Conservation (phyloP, 2,888 invertebrate genomes). For the Trileptium ribeirensis region DNA sequence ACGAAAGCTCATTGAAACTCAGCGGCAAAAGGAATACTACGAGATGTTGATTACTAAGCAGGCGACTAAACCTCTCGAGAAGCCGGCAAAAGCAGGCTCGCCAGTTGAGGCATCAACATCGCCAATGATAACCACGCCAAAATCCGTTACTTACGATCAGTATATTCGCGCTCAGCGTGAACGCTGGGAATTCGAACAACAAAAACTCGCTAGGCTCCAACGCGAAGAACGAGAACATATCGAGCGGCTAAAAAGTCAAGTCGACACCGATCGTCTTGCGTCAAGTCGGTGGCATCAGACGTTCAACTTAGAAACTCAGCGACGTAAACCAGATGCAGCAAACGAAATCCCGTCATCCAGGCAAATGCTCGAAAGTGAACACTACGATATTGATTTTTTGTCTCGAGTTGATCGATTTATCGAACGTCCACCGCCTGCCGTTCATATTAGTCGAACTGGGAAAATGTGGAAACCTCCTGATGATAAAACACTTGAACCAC, state of each 20-base stretch:
- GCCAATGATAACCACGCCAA: background rate
- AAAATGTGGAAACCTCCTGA: slow-evolving; percentile 50
- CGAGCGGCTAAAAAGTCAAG: background rate
- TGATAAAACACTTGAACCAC: slow-evolving; percentile 45
- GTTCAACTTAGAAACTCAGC: background rate
- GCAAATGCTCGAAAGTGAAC: background rate
- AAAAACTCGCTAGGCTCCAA: background rate
- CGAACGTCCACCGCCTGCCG: background rate
- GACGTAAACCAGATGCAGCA: background rate
- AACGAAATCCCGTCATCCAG: too few species aligned
- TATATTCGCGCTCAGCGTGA: background rate
- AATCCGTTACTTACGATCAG: background rate
- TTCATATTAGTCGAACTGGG: slow-evolving; percentile 41
- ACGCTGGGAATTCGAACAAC: background rate
- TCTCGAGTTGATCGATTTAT: background rate
- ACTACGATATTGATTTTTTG: background rate
- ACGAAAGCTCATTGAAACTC: background rate
- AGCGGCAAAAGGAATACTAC: background rate
- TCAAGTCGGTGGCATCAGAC: background rate
- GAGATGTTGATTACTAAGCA: background rate
- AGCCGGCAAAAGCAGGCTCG: background rate
- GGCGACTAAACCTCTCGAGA: background rate
- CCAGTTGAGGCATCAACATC: background rate
- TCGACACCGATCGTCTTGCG: too few species aligned
- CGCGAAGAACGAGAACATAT: background rate